Base-by-base conservation (phyloP, 2,888 invertebrate genomes). In the Bugula neritina region DNA sequence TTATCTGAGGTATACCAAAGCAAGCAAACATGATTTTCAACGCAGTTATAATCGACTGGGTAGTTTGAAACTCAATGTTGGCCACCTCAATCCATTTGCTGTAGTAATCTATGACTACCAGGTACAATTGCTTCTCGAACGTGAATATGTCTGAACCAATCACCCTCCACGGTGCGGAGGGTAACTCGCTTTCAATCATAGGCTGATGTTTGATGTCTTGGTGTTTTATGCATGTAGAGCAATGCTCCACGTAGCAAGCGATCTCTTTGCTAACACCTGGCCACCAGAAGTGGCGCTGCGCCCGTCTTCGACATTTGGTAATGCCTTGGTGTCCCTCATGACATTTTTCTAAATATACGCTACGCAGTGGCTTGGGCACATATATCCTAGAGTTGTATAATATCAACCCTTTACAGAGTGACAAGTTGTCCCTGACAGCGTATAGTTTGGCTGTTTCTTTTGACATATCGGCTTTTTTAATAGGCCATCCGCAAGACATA, bases 261-360 rank as follows among this genome's bases (percentile, higher is more conserved):
- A n/a, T n/a, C n/a, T n/a, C n/a, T n/a, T n/a, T n/a, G n/a, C n/a
- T n/a, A n/a, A n/a, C n/a, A n/a, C n/a, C n/a, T n/a, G n/a, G n/a
- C n/a, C n/a, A n/a, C 17, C 3, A 5, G 57, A 52, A 52, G 21
- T 52, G 52, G 10, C 21, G 10, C 23, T 57, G 57, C 10, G 57
- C 57, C 5, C 57, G 5, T 57, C 57, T 57, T n/a, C 57, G 57
- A n/a, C 57, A 57, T 57, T 57, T 57, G 13, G n/a, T n/a, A n/a
- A n/a, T n/a, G n/a, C n/a, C n/a, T n/a, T n/a, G n/a, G n/a, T n/a
- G n/a, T n/a, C n/a, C 23, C 25, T 52, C 52, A 52, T 52, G 21
- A 52, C 52, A 52, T 21, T 21, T 52, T 52, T 52, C 52, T 52
- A 52, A 52, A 52, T 52, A 52, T 21, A 17, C 52, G 10, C 21